Evolutionary conservation across 2,888 invertebrate species (phyloP), one percentile per base, ranked within the genome.

Genomic region (Cordylochernes scorpioides): DNA sequence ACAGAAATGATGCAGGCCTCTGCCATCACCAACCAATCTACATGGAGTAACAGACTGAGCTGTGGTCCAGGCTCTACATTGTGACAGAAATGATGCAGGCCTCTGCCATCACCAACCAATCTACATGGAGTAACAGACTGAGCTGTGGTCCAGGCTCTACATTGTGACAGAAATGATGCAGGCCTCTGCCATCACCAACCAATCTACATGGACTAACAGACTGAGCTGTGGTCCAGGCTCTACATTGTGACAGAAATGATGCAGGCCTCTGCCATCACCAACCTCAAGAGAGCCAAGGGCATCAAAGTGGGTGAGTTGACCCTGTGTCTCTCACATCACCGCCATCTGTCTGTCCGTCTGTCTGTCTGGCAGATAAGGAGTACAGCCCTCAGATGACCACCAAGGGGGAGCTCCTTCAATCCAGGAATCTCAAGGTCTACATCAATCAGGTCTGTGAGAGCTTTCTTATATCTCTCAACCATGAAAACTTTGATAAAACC

Each of bases 211-310:
- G n/a, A n/a, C n/a, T n/a, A n/a, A n/a, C n/a, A n/a, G n/a, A n/a
- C n/a, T n/a, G n/a, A n/a, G n/a, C n/a, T n/a, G 29, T 34, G 30
- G 39, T 51, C 25, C 46, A 71, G 73, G 40, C 73, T 71, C 45
- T 75, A 74, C 45, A 77, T 84, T 41, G 73, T 82, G 4, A 74
- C 73, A 25, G 82, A 82, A 60, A 71, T 84, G 43, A 78, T 84
- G 72, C 78, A 84, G 60, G 80, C 80, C 1, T 80, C 82, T 10
- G 77, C 78, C 2, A 63, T 80, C 40, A 77, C 80, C 55, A 82
- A 80, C 49, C 60, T 82, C 35, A 80, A 80, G 54, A 63, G 77
- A 43, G 69, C 75, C 5, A 73, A 75, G 57, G 78, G 74, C 25
- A 39, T 47, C 5, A 45, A 45, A 22, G 43, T 43, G 49, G 73